Conservation (phyloP, 2,888 invertebrate genomes). For the Acrocera orbiculus region DNA sequence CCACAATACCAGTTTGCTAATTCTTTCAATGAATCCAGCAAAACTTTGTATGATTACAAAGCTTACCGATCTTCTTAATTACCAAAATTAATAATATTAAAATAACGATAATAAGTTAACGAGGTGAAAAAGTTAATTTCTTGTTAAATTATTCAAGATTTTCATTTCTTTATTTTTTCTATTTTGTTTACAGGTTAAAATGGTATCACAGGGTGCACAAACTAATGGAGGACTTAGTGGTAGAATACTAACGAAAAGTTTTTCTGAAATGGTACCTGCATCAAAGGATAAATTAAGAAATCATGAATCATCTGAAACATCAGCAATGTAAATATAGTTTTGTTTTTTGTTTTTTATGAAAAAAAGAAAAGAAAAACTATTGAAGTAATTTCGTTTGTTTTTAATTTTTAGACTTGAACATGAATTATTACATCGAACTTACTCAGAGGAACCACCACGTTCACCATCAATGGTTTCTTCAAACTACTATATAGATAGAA, state of each 20-base stretch:
- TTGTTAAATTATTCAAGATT: no score
- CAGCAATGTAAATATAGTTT: conserved; percentile 1
- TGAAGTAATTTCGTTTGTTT: neutral
- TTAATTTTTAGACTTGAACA: conserved; percentile 35
- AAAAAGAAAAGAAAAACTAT: neutral
- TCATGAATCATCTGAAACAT: conserved; percentile 1
- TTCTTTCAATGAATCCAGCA: no score
- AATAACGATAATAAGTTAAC: no score
- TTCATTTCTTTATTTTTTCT: no score
- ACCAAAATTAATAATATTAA: no score
- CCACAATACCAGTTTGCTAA: no score
- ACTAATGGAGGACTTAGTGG: conserved; percentile 62
- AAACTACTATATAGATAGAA: no score
- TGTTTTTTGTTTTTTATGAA: neutral
- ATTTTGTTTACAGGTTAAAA: conserved; percentile 48
- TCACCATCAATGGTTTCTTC: conserved; percentile 31
- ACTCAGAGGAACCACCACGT: conserved; percentile 67
- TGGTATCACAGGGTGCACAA: conserved; percentile 80
- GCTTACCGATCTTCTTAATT: no score
- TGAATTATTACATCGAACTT: conserved; percentile 62
- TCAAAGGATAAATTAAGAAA: conserved; percentile 15
- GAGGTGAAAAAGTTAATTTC: no score
- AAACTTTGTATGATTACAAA: no score
- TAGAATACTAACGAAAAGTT: conserved; percentile 67
- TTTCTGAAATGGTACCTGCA: conserved; percentile 58